A percentile compares a stretch with the other conserved stretches of the same genome.
phyloP scores from a whole-genome alignment of 1,140 invertebrate species.

The Idris sp. region DNA sequence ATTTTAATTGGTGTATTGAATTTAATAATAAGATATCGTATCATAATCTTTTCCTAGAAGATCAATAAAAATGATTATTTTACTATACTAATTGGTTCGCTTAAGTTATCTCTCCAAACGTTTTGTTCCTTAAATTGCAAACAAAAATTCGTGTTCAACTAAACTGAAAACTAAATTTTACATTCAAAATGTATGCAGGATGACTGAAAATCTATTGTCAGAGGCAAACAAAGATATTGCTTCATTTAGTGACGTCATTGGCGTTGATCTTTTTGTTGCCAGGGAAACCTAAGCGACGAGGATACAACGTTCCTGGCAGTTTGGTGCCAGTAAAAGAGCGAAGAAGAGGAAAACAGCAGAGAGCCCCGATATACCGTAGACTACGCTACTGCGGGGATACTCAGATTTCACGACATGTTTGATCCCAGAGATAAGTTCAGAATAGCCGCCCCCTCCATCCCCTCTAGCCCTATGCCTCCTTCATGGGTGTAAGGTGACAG shows the following conservation, averaged over 20 bases:
- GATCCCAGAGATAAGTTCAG: slow-evolving; percentile 79
- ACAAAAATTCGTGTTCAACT: too few species aligned
- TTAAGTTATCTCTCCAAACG: too few species aligned
- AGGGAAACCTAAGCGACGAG: slow-evolving; percentile 62
- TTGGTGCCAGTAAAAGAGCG: slow-evolving; percentile 42
- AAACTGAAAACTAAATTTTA: slow-evolving; percentile 2
- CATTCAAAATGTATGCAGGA: too few species aligned
- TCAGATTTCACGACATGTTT: slow-evolving; percentile 80
- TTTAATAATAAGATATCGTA: slow-evolving; percentile 8
- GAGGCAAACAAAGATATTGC: slow-evolving; percentile 69
- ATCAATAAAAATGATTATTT: slow-evolving; percentile 6
- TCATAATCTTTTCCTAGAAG: background rate
- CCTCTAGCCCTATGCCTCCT: slow-evolving; percentile 72
- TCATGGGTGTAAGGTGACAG: slow-evolving; percentile 79
- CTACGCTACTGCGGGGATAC: slow-evolving; percentile 77
- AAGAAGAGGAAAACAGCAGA: slow-evolving; percentile 33
- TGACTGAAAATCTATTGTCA: slow-evolving; percentile 65
- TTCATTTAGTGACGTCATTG: slow-evolving; percentile 69
- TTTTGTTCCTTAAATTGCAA: too few species aligned
- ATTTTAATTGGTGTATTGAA: slow-evolving; percentile 7
- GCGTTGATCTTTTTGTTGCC: slow-evolving; percentile 64
- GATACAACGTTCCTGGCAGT: slow-evolving; percentile 45
- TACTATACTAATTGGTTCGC: too few species aligned
- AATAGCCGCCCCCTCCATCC: slow-evolving; percentile 76
- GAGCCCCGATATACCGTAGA: slow-evolving; percentile 57